These are phyloP conservation scores for Callosobruchus maculatus DNA, from an alignment of 2,888 invertebrate genomes.

Conservation along the genomic window DNA sequence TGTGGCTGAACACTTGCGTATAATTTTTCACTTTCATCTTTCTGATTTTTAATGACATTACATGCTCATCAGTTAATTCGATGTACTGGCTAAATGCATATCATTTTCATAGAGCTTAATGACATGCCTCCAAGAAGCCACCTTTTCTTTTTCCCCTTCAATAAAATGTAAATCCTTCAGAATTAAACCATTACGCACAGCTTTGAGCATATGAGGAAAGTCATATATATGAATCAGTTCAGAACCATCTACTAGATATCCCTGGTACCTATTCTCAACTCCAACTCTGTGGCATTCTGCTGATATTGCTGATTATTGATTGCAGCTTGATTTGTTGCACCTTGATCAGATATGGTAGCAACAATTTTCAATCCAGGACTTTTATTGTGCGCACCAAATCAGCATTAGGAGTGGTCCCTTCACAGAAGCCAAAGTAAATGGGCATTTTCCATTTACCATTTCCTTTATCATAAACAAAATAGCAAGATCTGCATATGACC, in stretches of 20 bases:
- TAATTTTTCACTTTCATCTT: slow-evolving; percentile 19
- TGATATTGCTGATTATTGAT: slow-evolving; percentile 20
- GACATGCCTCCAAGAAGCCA: slow-evolving; percentile 14
- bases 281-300: slow-evolving; percentile 9
- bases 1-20: slow-evolving; percentile 20
- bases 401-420: slow-evolving; percentile 14
- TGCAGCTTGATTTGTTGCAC: slow-evolving; percentile 26
- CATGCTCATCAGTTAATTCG: slow-evolving; percentile 20
- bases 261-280: slow-evolving; percentile 13
- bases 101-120: slow-evolving; percentile 11
- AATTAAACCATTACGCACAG: slow-evolving; percentile 20
- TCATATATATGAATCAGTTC: slow-evolving; percentile 26
- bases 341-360: slow-evolving; percentile 34
- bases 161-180: slow-evolving; percentile 15
- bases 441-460: slow-evolving; percentile 29
- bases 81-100: slow-evolving; percentile 9
- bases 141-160: no score
- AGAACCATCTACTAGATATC: slow-evolving; percentile 16
- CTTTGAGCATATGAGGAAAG: slow-evolving; percentile 22
- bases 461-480: slow-evolving; percentile 28
- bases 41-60: slow-evolving; percentile 14
- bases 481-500: slow-evolving; percentile 28
- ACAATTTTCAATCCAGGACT: slow-evolving; percentile 23
- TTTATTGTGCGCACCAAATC: slow-evolving; percentile 18
- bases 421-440: slow-evolving; percentile 22